Percentiles rank a stretch among this genome's conserved stretches.
These are phyloP conservation scores for Phoxinus dragarum DNA, from an alignment of 2,797 vertebrate species.

Conservation along the genomic window DNA sequence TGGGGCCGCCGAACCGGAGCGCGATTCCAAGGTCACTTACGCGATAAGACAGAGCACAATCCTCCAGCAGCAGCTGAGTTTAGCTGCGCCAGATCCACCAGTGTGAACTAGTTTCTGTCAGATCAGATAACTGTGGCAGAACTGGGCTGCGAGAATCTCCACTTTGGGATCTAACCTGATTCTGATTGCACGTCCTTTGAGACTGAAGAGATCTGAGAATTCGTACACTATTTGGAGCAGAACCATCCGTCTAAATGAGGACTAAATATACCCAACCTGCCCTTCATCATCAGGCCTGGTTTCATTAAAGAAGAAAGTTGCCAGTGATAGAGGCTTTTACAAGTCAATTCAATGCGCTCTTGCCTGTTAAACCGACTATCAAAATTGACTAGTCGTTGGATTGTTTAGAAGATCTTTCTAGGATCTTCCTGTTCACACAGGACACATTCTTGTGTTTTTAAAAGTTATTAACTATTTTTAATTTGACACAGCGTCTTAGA, in stretches of 20 bases:
- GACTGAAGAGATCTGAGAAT: constrained; percentile 74
- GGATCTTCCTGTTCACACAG: neutral
- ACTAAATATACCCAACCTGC: constrained; percentile 80
- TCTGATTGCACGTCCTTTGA: constrained; percentile 78
- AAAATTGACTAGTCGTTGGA: neutral
- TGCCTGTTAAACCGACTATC: neutral
- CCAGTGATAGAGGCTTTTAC: constrained; percentile 17
- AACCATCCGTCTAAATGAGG: constrained; percentile 69
- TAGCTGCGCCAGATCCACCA: constrained; percentile 56
- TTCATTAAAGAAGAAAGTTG: constrained; percentile 52
- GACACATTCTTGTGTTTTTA: neutral
- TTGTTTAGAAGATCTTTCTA: neutral
- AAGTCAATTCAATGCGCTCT: constrained; percentile 1
- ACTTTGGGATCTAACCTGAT: constrained; percentile 85
- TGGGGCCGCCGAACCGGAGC: constrained; percentile 30
- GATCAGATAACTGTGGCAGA: constrained; percentile 76
- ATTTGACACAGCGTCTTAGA: neutral
- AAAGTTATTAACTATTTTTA: neutral
- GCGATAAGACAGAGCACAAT: constrained; percentile 45
- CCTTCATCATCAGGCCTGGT: constrained; percentile 68
- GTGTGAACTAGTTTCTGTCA: constrained; percentile 66
- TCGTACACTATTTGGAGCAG: constrained; percentile 69
- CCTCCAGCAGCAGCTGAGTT: constrained; percentile 48
- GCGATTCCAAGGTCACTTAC: constrained; percentile 50
- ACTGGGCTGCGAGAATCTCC: constrained; percentile 79